phyloP scores from a whole-genome alignment of 2,797 vertebrate genomes.

The Pseudochirops corinnae region DNA sequence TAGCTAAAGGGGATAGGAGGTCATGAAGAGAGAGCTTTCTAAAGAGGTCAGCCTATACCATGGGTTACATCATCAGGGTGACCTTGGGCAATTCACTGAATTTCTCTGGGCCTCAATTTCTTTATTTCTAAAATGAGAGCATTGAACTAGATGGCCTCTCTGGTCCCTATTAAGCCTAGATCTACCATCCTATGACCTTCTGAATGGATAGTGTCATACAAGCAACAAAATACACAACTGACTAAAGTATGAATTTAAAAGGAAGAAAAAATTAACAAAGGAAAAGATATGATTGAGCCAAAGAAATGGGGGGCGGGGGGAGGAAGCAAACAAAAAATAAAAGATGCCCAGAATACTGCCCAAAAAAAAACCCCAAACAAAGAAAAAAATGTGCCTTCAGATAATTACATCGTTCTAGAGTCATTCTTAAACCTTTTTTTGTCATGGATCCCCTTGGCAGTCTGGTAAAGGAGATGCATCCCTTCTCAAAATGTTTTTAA shows the following conservation, averaged over 20 bases:
- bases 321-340: background rate
- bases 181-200: background rate
- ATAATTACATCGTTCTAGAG: background rate
- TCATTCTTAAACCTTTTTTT: background rate
- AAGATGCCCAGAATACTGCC: background rate
- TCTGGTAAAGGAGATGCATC: background rate
- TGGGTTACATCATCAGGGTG: constrained; percentile 74
- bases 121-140: background rate
- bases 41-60: constrained; percentile 57
- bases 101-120: background rate
- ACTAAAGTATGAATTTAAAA: constrained; percentile 64
- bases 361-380: background rate
- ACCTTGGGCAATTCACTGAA: background rate
- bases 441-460: background rate
- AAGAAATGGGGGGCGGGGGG: background rate
- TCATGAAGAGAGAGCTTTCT: constrained; percentile 55
- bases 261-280: constrained; percentile 34
- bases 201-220: constrained; percentile 70
- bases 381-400: background rate
- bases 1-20: constrained; percentile 1
- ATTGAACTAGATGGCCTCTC: background rate
- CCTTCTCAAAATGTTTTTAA: background rate
- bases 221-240: constrained; percentile 43
- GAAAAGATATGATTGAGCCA: background rate
- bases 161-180: background rate